A percentile compares a stretch with the other conserved stretches of the same genome.
These are phyloP conservation scores for Alloscopus bannaensis DNA, from an alignment of 2,888 invertebrate species.

Conservation along the genomic window DNA sequence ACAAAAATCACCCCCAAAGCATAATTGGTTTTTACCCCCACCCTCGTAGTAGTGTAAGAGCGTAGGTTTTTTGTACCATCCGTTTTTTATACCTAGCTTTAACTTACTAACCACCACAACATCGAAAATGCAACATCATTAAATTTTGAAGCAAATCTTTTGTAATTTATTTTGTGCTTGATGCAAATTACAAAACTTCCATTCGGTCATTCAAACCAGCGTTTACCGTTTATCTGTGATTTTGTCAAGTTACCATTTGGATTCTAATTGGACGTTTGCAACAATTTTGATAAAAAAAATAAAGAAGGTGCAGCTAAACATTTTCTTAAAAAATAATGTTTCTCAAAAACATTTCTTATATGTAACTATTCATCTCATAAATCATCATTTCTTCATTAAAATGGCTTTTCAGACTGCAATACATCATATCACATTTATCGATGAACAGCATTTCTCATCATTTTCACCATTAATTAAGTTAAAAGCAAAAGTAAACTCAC, in stretches of 20 bases:
- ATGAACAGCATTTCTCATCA: too few species aligned
- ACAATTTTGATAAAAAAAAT: not conserved
- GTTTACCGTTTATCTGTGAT: slow-evolving; percentile 48
- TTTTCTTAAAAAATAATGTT: too few species aligned
- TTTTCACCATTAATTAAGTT: too few species aligned
- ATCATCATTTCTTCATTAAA: not conserved
- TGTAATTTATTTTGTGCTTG: slow-evolving; percentile 30
- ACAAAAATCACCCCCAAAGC: slow-evolving; percentile 28
- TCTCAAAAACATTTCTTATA: too few species aligned
- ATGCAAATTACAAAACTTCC: not conserved
- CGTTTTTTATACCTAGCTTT: slow-evolving; percentile 5
- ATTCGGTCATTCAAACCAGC: slow-evolving; percentile 17
- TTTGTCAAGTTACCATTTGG: slow-evolving; percentile 57
- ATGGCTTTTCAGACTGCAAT: too few species aligned
- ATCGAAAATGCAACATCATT: slow-evolving; percentile 55
- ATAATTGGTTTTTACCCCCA: slow-evolving; percentile 33
- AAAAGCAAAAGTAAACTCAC: too few species aligned
- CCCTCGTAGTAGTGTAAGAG: slow-evolving; percentile 6
- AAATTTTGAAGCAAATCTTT: slow-evolving; percentile 52
- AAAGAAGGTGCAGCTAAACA: not conserved
- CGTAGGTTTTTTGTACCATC: slow-evolving; percentile 21
- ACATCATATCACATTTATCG: too few species aligned
- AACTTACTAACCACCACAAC: slow-evolving; percentile 51
- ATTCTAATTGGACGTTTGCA: slow-evolving; percentile 1
- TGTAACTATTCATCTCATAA: too few species aligned